Percentiles rank a stretch among this genome's conserved stretches.
Conservation (phyloP, 2,888 invertebrate genomes). For the Leptopilina myrica region DNA sequence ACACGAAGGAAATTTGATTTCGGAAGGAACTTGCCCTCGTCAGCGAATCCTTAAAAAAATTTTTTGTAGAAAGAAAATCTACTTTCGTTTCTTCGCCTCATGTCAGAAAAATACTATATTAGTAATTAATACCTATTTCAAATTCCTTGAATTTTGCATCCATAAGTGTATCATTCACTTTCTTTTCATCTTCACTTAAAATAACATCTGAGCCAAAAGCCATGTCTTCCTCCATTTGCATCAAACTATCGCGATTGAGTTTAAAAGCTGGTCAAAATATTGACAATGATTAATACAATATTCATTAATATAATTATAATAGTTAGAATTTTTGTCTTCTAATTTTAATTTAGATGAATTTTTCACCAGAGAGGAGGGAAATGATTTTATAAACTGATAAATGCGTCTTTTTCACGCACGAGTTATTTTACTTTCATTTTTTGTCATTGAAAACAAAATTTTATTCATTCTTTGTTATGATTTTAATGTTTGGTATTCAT, state of each 20-base stretch:
- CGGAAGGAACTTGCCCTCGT: conserved; percentile 79
- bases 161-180: conserved; percentile 81
- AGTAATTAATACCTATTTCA: conserved; percentile 75
- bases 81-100: too few relatives aligned
- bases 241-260: conserved; percentile 75
- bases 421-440: too few relatives aligned
- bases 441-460: too few relatives aligned
- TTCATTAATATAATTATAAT: too few relatives aligned
- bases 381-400: too few relatives aligned
- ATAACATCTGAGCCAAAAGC: conserved; percentile 78
- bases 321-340: too few relatives aligned
- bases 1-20: conserved; percentile 83
- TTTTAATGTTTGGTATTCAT: too few relatives aligned
- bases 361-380: too few relatives aligned
- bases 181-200: conserved; percentile 77
- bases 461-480: too few relatives aligned
- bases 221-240: conserved; percentile 77
- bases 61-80: too few relatives aligned
- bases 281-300: not conserved
- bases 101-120: not conserved
- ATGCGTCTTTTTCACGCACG: too few relatives aligned
- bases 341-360: too few relatives aligned
- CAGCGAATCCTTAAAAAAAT: conserved; percentile 58
- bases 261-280: conserved; percentile 35
- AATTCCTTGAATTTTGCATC: conserved; percentile 78